Evolutionary conservation across 2,888 invertebrate genomes (phyloP).

Genomic region (Microchrysa polita): DNA sequence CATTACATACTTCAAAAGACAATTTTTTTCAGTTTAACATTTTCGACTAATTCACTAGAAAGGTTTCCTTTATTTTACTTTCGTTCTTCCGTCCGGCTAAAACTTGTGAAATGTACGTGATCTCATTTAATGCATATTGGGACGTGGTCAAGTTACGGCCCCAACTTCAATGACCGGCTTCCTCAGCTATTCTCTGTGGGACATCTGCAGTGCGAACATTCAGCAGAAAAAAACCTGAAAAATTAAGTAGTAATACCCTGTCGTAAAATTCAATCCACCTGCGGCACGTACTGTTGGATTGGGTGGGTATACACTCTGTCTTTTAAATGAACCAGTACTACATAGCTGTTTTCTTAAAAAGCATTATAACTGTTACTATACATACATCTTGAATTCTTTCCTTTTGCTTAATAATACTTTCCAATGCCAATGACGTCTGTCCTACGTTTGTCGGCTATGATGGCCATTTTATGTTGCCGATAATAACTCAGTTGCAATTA

Average conservation of each 20-base stretch:
- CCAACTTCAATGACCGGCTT: slow-evolving; percentile 2
- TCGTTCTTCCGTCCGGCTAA: not conserved
- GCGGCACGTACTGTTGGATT: slow-evolving; percentile 22
- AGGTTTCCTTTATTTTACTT: not conserved
- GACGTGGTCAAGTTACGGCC: slow-evolving; percentile 25
- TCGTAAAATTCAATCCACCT: slow-evolving; percentile 41
- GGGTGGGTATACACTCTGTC: not conserved
- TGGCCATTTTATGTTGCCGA: slow-evolving; percentile 9
- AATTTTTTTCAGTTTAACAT: no score
- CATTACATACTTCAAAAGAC: no score
- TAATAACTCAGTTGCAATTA: slow-evolving; percentile 38
- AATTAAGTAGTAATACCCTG: slow-evolving; percentile 40
- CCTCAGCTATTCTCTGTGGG: not conserved
- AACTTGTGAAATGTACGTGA: slow-evolving; percentile 26
- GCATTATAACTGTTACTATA: slow-evolving; percentile 4
- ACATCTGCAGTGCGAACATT: slow-evolving; percentile 1
- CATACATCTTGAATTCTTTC: not conserved
- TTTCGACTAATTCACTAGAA: not conserved
- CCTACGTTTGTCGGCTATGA: not conserved
- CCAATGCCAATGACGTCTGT: not conserved
- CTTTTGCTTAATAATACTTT: not conserved
- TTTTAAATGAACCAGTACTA: slow-evolving; percentile 25
- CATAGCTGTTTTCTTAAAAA: slow-evolving; percentile 5
- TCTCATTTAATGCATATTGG: slow-evolving; percentile 39
- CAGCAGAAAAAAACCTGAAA: slow-evolving; percentile 32